Conservation (phyloP, 2,797 vertebrate genomes). For the Pelobates cultripes region DNA sequence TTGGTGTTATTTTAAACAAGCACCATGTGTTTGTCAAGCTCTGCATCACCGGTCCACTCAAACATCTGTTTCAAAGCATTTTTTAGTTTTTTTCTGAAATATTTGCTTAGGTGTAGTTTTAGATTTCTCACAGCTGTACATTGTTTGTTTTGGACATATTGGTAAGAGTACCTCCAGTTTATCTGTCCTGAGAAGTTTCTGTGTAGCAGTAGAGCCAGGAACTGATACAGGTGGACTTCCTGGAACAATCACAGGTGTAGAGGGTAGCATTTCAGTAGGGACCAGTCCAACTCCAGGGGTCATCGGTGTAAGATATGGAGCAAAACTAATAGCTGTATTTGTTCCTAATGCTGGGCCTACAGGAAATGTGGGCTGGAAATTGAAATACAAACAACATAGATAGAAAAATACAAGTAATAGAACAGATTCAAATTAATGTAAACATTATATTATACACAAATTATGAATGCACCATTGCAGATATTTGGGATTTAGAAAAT, state of each 20-base stretch:
- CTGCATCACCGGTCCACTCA: no score
- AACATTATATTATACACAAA: no score
- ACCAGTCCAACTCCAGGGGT: conserved; percentile 93
- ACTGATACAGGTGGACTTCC: conserved; percentile 88
- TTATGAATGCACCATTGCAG: no score
- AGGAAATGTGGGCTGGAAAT: conserved; percentile 82
- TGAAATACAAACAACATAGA: conserved; percentile 55
- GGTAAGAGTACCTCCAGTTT: conserved; percentile 90
- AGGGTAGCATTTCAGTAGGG: conserved; percentile 91
- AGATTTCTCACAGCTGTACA: background rate
- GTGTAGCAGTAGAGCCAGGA: conserved; percentile 87
- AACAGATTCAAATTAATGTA: background rate
- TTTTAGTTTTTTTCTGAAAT: no score
- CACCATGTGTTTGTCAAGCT: no score
- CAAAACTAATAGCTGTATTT: conserved; percentile 90
- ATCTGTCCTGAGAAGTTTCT: conserved; percentile 97
- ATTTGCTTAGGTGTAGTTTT: no score
- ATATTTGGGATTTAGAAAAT: no score
- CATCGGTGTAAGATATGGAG: conserved; percentile 90
- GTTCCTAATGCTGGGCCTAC: conserved; percentile 89
- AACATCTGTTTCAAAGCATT: no score
- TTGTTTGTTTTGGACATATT: conserved; percentile 4
- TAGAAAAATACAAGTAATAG: background rate
- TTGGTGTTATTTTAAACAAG: no score
- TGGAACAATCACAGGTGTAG: conserved; percentile 84